phyloP scores from a whole-genome alignment of 2,888 invertebrate species.

The Cataglyphis albicans region DNA sequence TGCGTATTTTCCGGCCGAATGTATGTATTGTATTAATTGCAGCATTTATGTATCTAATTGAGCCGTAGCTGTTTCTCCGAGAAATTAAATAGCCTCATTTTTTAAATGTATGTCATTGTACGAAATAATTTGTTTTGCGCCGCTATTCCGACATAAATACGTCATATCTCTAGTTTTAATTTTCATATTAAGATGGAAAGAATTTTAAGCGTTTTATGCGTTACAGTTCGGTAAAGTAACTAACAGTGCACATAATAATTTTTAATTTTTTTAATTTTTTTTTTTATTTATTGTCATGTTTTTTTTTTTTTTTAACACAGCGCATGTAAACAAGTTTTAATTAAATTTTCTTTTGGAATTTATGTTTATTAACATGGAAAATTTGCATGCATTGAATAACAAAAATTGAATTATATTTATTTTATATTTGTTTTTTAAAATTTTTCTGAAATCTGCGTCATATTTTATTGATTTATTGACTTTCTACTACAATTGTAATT shows the following conservation, averaged over 20 bases:
- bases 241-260: neutral
- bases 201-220: neutral
- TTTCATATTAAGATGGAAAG: neutral
- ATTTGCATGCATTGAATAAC: neutral
- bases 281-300: neutral
- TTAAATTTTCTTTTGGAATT: neutral
- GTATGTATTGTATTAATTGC: neutral
- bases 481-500: neutral
- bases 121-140: neutral
- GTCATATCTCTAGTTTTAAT: neutral
- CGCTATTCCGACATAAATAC: neutral
- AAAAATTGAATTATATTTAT: neutral
- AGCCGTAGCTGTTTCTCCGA: neutral
- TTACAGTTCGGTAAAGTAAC: neutral
- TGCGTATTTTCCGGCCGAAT: neutral
- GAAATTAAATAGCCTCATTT: neutral
- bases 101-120: neutral
- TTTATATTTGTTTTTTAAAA: neutral
- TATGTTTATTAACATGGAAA: neutral
- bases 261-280: neutral
- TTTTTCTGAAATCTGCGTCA: neutral
- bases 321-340: neutral
- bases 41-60: neutral
- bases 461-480: neutral
- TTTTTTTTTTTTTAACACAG: neutral